Base-by-base conservation (phyloP, 2,113 vertebrate species). In the Collichthys lucidus region DNA sequence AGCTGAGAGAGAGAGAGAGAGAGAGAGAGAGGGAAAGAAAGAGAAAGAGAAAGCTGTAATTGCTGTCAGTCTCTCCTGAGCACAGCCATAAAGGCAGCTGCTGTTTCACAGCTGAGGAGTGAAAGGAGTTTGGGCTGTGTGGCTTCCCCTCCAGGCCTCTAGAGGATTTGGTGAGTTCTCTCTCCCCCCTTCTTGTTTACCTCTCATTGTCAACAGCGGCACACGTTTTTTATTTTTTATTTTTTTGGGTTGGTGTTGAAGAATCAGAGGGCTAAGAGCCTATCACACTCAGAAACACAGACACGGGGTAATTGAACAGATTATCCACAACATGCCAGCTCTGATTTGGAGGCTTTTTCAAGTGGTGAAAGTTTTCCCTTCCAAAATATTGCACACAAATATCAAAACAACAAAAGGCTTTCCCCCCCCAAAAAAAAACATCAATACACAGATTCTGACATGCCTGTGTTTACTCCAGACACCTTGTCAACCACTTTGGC, bases 21-120 rank as follows among this genome's bases (percentile, higher is more conserved):
- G 55, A 69, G 76, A 76, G 57, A 52, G 55, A 69, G 75, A 76
- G 44, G 20, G 64, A 67, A 15, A 31, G 71, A 67, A 64, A 70
- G 80, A 73, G 49, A 68, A 74, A 89, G 76, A 88, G 88, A 77
- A 53, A 84, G 86, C 91, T 90, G 91, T 95, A 95, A 95, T 95
- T 96, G 95, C 95, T 95, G 95, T 95, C 95, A 96, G 91, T 95
- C 93, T 94, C 88, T 92, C 87, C 89, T 90, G 85, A 92, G 91
- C 91, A 59, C 79, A 92, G 73, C 83, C 92, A 91, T 89, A 88
- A 92, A 94, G 86, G 88, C 83, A 88, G 77, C 88, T 88, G 84
- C 83, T 80, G 84, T 92, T 90, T 88, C 83, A 82, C 86, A 86
- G 82, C 76, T 70, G 83, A 91, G 72, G 71, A 89, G 88, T 85